Evolutionary conservation across 2,113 vertebrate genomes (phyloP).

Genomic region (Neodon shergylaensis): DNA sequence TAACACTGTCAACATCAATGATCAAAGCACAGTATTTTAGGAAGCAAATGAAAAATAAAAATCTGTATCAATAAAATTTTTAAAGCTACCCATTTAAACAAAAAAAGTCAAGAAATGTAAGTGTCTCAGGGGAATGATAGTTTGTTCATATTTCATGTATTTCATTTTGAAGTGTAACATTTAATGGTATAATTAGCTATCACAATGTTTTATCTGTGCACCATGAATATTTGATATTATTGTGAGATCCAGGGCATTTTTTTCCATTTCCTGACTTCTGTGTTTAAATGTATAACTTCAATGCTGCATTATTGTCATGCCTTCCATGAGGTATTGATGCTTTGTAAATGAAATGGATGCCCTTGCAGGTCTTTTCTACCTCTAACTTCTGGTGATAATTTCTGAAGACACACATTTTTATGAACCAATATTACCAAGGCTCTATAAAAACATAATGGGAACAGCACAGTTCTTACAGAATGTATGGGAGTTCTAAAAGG

Average conservation of each 20-base stretch:
- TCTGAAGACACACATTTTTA: conserved; percentile 78
- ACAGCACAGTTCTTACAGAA: conserved; percentile 75
- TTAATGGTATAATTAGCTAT: conserved; percentile 80
- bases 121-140: conserved; percentile 71
- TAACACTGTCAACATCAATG: not conserved
- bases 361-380: conserved; percentile 69
- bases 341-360: conserved; percentile 78
- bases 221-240: conserved; percentile 75
- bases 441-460: conserved; percentile 82
- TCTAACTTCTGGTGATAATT: conserved; percentile 80
- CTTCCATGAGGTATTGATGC: conserved; percentile 79
- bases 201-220: conserved; percentile 77
- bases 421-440: conserved; percentile 77
- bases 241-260: conserved; percentile 72
- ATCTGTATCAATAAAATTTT: conserved; percentile 73
- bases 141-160: conserved; percentile 75
- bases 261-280: conserved; percentile 77
- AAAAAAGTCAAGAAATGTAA: conserved; percentile 76
- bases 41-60: conserved; percentile 75
- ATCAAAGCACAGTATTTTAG: conserved; percentile 50
- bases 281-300: conserved; percentile 71
- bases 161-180: conserved; percentile 74
- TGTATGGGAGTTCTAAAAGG: conserved; percentile 71
- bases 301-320: conserved; percentile 70
- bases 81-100: conserved; percentile 70